A percentile compares a stretch with the other conserved stretches of the same genome.
These are phyloP conservation scores for Nephotettix cincticeps DNA, from an alignment of 1,140 invertebrate species.

Conservation along the genomic window DNA sequence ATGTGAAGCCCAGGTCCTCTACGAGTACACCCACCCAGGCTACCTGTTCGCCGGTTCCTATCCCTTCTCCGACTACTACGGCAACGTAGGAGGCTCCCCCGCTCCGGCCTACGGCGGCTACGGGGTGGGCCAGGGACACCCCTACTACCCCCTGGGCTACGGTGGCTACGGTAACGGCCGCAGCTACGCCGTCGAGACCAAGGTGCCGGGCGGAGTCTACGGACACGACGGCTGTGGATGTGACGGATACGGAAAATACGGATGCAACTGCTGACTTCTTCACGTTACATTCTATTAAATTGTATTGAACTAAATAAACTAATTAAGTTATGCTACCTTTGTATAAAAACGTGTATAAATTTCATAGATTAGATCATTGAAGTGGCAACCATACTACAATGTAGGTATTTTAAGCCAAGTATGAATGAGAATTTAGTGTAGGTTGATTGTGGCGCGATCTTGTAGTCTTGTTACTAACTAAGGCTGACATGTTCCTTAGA, in stretches of 20 bases:
- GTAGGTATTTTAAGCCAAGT: no score
- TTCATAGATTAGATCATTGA: no score
- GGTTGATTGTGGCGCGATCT: no score
- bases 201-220: background rate
- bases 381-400: no score
- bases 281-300: no score
- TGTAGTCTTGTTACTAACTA: no score
- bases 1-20: no score
- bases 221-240: constrained; percentile 2
- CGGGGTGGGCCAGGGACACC: background rate
- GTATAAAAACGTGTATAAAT: no score
- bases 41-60: constrained; percentile 2
- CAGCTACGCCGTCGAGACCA: background rate
- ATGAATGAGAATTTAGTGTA: no score
- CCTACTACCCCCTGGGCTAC: constrained; percentile 11
- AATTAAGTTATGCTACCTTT: no score
- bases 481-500: no score
- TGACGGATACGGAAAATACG: constrained; percentile 13
- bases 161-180: background rate
- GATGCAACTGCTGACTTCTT: constrained; percentile 10
- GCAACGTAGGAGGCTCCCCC: background rate
- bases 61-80: constrained; percentile 5
- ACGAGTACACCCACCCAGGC: background rate
- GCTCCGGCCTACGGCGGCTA: background rate
- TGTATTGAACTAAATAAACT: no score